Evolutionary conservation across 2,113 vertebrate genomes (phyloP), one percentile per base, ranked within the genome.

Genomic region (Halichoerus grypus): DNA sequence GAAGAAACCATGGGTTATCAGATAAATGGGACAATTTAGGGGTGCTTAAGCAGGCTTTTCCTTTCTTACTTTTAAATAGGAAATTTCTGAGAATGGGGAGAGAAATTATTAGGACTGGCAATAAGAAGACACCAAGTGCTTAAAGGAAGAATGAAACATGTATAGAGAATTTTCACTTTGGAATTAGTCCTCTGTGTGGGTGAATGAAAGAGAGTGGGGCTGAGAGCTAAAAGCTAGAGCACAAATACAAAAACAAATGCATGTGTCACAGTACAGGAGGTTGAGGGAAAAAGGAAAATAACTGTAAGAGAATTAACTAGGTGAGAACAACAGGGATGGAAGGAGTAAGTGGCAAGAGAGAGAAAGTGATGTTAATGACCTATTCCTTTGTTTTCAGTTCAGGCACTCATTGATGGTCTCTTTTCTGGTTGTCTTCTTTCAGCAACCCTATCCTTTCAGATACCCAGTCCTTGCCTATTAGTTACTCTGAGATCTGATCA

Each of bases 81-180:
- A 74, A 55, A 19, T 93, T 91, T 79, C 31, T 88, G 67, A 26
- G 49, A 88, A 74, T 65, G 28, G 67, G 42, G 24, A 91, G 69
- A 79, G 18, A 59, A 77, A 33, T 36, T 39, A 12, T 79, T 89
- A 82, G 63, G 84, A 79, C 24, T 51, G 65, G 5, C n/a, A 79
- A 33, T 74, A 84, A 36, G 74, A 83, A 61, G 88, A 84, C 31
- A 97, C 22, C 51, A 71, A 59, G 39, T 81, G n/a, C 59, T 96
- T 94, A 85, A 88, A 87, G 39, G 36, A 80, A 94, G 22, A 80
- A 13, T 91, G 65, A 87, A 83, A 93, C 85, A 67, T 49, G 55
- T 82, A 12, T 28, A 81, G 13, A 13, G 79, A 85, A 89, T 77
- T 91, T 95, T 69, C 33, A 69, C 55, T 51, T 92, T 95, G 51